Evolutionary conservation across 1,140 invertebrate species (phyloP).

Genomic region (Parapsyche elsis): DNA sequence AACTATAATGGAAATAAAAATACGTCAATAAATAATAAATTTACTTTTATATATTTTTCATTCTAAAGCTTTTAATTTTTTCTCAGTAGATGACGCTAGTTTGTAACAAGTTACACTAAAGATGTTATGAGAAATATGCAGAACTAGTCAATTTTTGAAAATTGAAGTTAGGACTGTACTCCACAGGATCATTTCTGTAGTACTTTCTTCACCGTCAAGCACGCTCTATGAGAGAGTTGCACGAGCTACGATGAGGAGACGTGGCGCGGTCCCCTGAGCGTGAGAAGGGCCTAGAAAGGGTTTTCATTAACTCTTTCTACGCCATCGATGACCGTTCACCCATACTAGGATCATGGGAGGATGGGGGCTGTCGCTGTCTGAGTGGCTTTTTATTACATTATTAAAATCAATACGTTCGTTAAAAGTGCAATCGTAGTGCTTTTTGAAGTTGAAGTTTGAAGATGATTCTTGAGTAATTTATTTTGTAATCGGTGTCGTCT

Average conservation of each 20-base stretch:
- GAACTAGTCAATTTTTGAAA: neutral
- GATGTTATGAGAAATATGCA: neutral
- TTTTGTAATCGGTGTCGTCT: no score
- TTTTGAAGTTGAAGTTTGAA: no score
- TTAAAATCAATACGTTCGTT: no score
- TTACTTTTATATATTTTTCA: no score
- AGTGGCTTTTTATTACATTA: conserved; percentile 23
- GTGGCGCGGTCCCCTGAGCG: conserved; percentile 39
- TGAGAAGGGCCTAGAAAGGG: conserved; percentile 20
- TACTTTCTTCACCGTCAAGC: conserved; percentile 52
- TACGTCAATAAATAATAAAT: no score
- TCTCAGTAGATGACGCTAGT: conserved; percentile 11
- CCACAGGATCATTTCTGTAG: conserved; percentile 56
- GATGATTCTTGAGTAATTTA: no score
- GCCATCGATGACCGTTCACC: conserved; percentile 47
- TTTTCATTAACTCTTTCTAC: neutral
- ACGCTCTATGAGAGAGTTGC: conserved; percentile 49
- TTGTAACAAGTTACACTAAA: neutral
- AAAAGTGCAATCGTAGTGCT: no score
- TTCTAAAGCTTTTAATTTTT: no score
- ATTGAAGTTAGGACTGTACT: conserved; percentile 56
- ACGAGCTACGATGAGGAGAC: conserved; percentile 49
- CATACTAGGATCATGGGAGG: neutral
- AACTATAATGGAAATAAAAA: no score
- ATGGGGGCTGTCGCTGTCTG: conserved; percentile 42